These are phyloP conservation scores for Peromyscus leucopus DNA, from an alignment of 2,113 vertebrate genomes.

Conservation along the genomic window DNA sequence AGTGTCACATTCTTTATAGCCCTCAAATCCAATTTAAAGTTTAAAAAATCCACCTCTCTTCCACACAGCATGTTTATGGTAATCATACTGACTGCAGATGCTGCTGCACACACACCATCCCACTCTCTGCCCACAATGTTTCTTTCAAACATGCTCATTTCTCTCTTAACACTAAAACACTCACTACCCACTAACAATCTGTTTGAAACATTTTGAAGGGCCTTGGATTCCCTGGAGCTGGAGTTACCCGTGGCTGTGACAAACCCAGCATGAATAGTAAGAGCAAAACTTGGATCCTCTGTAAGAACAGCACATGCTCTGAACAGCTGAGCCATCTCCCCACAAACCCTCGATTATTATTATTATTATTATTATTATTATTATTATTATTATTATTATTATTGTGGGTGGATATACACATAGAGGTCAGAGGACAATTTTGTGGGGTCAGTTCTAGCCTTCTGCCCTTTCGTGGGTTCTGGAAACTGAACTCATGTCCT, in stretches of 20 bases:
- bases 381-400: not conserved
- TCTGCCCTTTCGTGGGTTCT: not conserved
- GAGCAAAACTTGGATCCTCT: too few species aligned
- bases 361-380: not conserved
- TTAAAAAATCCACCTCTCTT: not conserved
- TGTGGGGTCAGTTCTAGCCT: too few species aligned
- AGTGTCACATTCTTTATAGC: not conserved
- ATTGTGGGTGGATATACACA: not conserved
- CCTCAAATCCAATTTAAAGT: not conserved
- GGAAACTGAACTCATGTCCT: not conserved
- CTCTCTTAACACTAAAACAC: conserved; percentile 15
- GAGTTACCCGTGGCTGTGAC: too few species aligned
- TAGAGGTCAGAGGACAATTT: not conserved
- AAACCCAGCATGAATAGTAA: too few species aligned
- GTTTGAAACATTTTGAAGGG: not conserved
- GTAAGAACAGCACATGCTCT: not conserved
- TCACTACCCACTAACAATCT: not conserved
- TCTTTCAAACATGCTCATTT: conserved; percentile 7
- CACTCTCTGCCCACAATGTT: not conserved
- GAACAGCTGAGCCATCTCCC: not conserved
- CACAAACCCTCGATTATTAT: not conserved
- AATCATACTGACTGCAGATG: not conserved
- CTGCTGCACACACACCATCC: not conserved
- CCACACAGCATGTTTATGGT: not conserved
- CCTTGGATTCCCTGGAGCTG: not conserved